Base-by-base conservation (phyloP, 1,140 invertebrate genomes). In the Drosophila melanogaster region DNA sequence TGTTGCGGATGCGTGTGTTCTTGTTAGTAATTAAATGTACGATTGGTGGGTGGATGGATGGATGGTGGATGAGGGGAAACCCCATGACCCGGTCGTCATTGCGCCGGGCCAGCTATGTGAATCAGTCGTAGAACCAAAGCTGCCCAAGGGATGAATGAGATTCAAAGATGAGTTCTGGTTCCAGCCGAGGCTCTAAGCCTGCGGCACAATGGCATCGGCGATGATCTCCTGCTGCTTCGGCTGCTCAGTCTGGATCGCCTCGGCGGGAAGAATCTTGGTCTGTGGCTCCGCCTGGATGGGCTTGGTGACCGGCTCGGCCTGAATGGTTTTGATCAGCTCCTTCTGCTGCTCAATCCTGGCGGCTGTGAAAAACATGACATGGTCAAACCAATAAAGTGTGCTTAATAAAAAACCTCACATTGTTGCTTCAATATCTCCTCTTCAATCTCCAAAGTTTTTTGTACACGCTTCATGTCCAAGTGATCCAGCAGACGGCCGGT, bases 1-100 rank as follows among this genome's bases (percentile, higher is more conserved):
- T 64, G 54, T 71, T 57, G 64, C 64, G 64, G 40, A 56, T 76
- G 70, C 41, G 69, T 71, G 65, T 50, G 53, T 55, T 46, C 74
- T 38, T 87, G 81, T 86, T 86, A 86, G 81, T 86, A 87, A 71
- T 65, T 87, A 77, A 81, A 70, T 66, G 66, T 77, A 85, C 72
- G 64, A n/a, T 26, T 70, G 61, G 47, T 69, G 60, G 65, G 46
- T 67, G 64, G 37, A 30, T 50, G 24, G 44, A 5, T 22, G 24
- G 30, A 30, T 10, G 30, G 7, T 26, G 65, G 47, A 37, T 69
- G 41, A 35, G 66, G 66, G 51, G 19, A 24, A 40, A 72, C 81
- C 83, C 83, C 84, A 46, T 67, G 79, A 71, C 84, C 50, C 55
- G 33, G 60, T 55, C 61, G 4, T 5, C 35, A 40, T 41, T 24